Evolutionary conservation across 2,113 vertebrate genomes (phyloP).

Genomic region (Prinia subflava): DNA sequence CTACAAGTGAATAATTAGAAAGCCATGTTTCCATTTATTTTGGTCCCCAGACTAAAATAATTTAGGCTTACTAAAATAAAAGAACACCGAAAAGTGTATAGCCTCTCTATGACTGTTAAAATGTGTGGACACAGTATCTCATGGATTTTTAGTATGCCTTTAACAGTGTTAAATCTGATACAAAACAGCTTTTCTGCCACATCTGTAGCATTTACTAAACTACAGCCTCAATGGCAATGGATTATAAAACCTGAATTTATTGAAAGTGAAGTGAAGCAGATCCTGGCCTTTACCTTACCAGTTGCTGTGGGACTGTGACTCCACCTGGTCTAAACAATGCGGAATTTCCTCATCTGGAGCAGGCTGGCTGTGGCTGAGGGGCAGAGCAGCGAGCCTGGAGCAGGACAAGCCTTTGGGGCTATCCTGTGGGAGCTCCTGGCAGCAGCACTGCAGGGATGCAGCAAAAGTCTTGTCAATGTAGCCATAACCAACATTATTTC

Average conservation of each 20-base stretch:
- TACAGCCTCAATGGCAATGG: neutral
- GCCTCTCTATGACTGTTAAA: neutral
- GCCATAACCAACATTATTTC: no score
- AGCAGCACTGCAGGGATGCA: neutral
- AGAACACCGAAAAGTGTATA: neutral
- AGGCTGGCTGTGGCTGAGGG: neutral
- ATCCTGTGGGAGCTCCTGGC: accelerated
- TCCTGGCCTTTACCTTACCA: neutral
- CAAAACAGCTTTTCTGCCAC: neutral
- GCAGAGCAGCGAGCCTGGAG: neutral
- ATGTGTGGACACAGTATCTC: neutral
- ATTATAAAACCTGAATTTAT: neutral
- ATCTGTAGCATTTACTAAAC: neutral
- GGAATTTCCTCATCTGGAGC: neutral
- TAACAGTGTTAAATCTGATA: neutral
- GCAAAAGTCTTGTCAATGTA: no score
- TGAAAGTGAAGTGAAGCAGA: neutral
- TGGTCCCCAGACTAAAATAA: neutral
- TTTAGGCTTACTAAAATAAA: neutral
- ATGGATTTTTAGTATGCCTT: neutral
- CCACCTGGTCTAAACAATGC: neutral
- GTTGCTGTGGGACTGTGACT: neutral
- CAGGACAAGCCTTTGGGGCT: neutral
- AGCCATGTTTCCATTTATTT: neutral
- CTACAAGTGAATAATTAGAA: neutral